These are phyloP conservation scores for Prunella strophiata DNA, from an alignment of 2,797 vertebrate species.

Conservation along the genomic window DNA sequence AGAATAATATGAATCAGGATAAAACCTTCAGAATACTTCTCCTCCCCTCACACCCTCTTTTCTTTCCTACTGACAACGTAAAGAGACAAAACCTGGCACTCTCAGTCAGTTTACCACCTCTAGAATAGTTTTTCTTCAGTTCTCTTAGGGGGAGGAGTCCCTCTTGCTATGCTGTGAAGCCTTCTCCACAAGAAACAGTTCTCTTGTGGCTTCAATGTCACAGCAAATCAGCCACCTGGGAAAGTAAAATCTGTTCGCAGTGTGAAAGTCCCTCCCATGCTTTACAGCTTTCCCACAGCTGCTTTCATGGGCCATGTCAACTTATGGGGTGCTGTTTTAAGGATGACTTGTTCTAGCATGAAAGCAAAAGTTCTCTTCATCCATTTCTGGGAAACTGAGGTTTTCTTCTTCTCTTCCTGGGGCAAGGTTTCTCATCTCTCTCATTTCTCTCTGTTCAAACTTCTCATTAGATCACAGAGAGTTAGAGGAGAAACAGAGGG, in stretches of 20 bases:
- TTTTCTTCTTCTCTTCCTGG: neutral
- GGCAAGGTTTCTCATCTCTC: neutral
- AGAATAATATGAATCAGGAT: neutral
- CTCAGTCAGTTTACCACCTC: neutral
- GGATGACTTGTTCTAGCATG: neutral
- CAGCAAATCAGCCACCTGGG: neutral
- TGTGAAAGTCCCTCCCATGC: neutral
- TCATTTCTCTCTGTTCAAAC: neutral
- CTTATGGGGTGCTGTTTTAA: neutral
- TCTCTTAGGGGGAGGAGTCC: neutral
- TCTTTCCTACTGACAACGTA: neutral
- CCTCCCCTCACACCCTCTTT: neutral
- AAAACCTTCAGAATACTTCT: neutral
- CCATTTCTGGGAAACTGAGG: neutral
- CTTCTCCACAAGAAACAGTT: neutral
- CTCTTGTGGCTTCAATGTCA: neutral
- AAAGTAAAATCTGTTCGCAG: neutral
- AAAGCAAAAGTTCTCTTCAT: neutral
- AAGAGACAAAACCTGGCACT: neutral
- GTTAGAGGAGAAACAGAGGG: neutral
- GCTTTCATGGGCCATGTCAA: neutral
- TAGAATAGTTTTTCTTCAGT: neutral
- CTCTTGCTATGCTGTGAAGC: neutral
- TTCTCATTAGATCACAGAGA: neutral
- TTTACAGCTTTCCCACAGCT: neutral